These are phyloP conservation scores for Menura novaehollandiae DNA, from an alignment of 2,113 vertebrate genomes.

Conservation along the genomic window DNA sequence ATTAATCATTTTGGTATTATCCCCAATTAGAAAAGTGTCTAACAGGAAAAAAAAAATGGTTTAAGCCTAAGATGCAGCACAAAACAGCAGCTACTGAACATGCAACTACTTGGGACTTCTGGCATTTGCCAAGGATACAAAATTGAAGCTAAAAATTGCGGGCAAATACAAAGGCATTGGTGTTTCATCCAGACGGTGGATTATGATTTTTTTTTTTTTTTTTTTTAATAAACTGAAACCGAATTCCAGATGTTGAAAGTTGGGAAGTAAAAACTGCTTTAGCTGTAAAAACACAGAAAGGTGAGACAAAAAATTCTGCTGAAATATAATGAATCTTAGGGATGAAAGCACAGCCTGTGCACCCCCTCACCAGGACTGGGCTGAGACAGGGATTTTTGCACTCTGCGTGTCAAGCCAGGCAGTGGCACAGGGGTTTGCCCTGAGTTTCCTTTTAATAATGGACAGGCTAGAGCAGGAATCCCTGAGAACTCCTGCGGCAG, in stretches of 20 bases:
- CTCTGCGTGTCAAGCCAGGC: not conserved
- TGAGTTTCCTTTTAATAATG: not conserved
- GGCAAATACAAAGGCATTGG: conserved; percentile 32
- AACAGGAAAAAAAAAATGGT: not conserved
- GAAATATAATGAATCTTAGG: conserved; percentile 24
- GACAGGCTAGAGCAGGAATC: not conserved
- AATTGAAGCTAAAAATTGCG: conserved; percentile 21
- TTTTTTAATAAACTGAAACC: conserved; percentile 50
- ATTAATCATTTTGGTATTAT: conserved; percentile 56
- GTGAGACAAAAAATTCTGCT: conserved; percentile 50
- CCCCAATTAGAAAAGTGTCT: conserved; percentile 46
- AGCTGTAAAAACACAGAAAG: conserved; percentile 56
- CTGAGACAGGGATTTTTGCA: not conserved
- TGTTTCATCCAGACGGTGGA: conserved; percentile 33
- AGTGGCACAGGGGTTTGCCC: not conserved
- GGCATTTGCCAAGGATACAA: not conserved
- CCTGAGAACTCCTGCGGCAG: not conserved
- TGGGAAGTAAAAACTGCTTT: conserved; percentile 55
- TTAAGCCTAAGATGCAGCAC: not conserved
- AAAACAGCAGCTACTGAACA: not conserved
- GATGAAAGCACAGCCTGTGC: not conserved
- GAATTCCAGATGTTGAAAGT: conserved; percentile 60
- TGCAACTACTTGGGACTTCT: not conserved
- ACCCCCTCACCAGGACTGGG: not conserved
- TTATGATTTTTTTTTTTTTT: not conserved